Evolutionary conservation across 2,113 vertebrate genomes (phyloP), one percentile per base, ranked within the genome.

Genomic region (Panthera leo): DNA sequence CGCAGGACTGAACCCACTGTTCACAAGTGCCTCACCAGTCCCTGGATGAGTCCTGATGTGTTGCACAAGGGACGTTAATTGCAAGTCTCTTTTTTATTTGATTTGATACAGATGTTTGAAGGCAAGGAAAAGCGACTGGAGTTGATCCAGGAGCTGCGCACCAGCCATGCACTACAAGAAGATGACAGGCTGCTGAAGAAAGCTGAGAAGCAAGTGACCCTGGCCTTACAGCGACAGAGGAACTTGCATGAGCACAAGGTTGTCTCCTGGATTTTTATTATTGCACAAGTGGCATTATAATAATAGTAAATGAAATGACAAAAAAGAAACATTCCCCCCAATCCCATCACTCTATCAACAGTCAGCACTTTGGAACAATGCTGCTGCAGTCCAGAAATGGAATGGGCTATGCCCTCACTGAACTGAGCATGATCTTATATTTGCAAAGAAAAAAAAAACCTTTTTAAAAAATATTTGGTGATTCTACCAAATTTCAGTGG

Each of bases 101-200:
- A 93, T 83, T 53, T 85, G 65, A 34, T 90, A n/a, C 98, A 99
- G 99, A 99, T 99, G 99, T 99, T 99, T 98, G 99, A 99, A 97
- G 99, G 98, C 61, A 99, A 99, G 90, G 99, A 99, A 97, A 99
- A 99, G 98, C 97, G 98, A 0, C 45, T 98, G 90, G 99, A 99
- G 31, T 98, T 99, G 96, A 99, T 99, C 97, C 98, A 78, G 92
- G 99, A 99, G 95, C 96, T 99, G 76, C 99, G 99, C 73, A 99
- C 98, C 23, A 99, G 98, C 34, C 99, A 99, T 0, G 98, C 99
- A 0, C 98, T 99, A 3, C 99, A 99, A 95, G 98, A 98, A 36
- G 99, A 99, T 0, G 98, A 98, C 48, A 99, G 99, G 95, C 97
- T 99, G 95, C 95, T 99, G 75, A 98, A 99, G 97, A 98, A 98